Base-by-base conservation (phyloP, 2,888 invertebrate species). In the Drosophila ezoana region DNA sequence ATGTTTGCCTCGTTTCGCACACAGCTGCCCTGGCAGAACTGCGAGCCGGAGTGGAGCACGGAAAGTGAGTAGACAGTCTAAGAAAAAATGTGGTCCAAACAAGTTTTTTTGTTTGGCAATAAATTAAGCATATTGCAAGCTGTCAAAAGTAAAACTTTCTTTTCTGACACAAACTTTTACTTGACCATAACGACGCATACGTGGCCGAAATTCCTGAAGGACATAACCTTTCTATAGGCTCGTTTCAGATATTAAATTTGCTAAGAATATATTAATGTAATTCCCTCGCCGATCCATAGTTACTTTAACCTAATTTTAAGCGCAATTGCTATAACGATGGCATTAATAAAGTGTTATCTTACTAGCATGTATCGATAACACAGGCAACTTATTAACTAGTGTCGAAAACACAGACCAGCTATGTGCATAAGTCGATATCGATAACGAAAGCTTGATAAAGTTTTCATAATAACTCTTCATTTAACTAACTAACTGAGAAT, bases 31-130 rank as follows among this genome's bases (percentile, higher is more conserved):
- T 96, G 96, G 96, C 94, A 95, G 87, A 94, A 94, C 79, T 96
- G 96, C 81, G 94, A 95, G 48, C 93, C 94, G 1, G 94, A 94
- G 18, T 96, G 95, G 95, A 95, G 95, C 87, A 95, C 95, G 32
- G 84, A 93, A 90, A 90, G 94, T 94, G 85, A 93, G 94, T 93
- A 80, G 23, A 18, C 14, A 40, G 9, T 33, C 20, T 5, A 10
- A 28, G 8, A 23, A 1, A n/a, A 23, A 13, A 43, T 43, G 35
- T 38, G 1, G 2, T 0, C 23, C 23, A 8, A 23, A 8, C 23
- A 23, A 28, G 28, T 38, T 20, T 32, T 52, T n/a, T 9, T 79
- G 64, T 68, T 54, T 54, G 52, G 62, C 52, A 72, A 80, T 76
- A 86, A 76, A 81, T 83, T 81, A 87, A 56, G 61, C 63, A 81